Base-by-base conservation (phyloP, 2,113 vertebrate species). In the Ifrita kowaldi region DNA sequence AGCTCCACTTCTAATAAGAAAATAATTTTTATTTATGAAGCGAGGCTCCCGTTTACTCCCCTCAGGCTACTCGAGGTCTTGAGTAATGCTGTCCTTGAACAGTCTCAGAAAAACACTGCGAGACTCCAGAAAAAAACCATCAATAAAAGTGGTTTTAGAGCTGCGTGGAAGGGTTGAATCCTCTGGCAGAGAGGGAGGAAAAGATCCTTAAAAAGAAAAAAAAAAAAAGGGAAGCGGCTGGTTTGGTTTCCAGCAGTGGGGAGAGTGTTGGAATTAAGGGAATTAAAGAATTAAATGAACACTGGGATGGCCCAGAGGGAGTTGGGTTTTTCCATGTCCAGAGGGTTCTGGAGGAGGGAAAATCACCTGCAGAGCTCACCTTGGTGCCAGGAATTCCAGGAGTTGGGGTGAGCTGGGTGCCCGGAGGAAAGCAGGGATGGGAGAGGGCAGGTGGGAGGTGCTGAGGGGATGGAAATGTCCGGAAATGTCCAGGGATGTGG, bases 1-100 rank as follows among this genome's bases (percentile, higher is more conserved):
- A 62, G 63, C 87, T 73, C 73, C 42, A 19, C 41, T 95, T 68
- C 32, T 92, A 90, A 89, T 93, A 87, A 88, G 94, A 62, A 95
- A 93, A 95, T 95, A 80, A 92, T 95, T 97, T 96, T 95, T 97
- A 94, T 97, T 97, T 95, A 88, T 95, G 95, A 93, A 93, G 86
- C 87, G 62, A 79, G 81, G 84, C 70, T 93, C 49, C 60, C 39
- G 6, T 55, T 92, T 33, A 3, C 67, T 88, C 57, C 89, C 91
- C 85, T 87, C 87, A 2, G 88, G 94, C 88, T 80, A 4, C 63
- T 27, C 67, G 1, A 60, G 70, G 84, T 47, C 87, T 92, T 70
- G 93, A 87, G 80, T 84, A 79, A 95, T 95, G 35, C 53, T 63
- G 88, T 91, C 95, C 94, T 95, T 87, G 94, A 93, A 84, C 42